phyloP scores from a whole-genome alignment of 2,888 invertebrate species.

The Alviniconcha strummeri region DNA sequence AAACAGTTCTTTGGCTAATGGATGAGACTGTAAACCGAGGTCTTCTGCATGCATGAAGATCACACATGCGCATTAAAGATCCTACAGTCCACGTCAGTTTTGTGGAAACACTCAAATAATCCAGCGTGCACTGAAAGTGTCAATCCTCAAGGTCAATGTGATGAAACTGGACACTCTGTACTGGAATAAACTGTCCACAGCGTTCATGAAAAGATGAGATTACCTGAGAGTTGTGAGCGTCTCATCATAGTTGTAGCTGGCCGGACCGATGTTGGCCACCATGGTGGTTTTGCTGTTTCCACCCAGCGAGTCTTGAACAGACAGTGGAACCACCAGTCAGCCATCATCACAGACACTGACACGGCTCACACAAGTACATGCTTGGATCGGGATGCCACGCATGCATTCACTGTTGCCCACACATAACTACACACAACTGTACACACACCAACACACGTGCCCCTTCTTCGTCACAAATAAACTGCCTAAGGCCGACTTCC shows the following conservation, averaged over 20 bases:
- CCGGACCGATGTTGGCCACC: constrained; percentile 99
- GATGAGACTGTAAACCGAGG: too few relatives aligned
- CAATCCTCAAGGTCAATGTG: not conserved
- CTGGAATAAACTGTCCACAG: not conserved
- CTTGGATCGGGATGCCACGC: too few relatives aligned
- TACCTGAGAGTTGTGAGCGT: constrained; percentile 92
- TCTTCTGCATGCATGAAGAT: too few relatives aligned
- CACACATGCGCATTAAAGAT: too few relatives aligned
- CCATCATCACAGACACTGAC: not conserved
- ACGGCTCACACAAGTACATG: not conserved
- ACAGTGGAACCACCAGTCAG: not conserved
- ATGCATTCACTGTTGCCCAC: not conserved
- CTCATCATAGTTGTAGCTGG: constrained; percentile 98
- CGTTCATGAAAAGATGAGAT: not conserved
- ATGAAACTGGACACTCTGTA: not conserved
- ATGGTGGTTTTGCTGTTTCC: constrained; percentile 99
- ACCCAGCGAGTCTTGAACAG: constrained; percentile 89
- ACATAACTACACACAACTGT: not conserved
- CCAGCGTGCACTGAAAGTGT: not conserved
- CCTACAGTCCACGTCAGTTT: not conserved
- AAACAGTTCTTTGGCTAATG: too few relatives aligned
- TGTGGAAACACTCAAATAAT: not conserved
- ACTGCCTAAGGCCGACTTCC: too few relatives aligned
- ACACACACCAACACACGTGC: not conserved
- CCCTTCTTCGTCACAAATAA: too few relatives aligned